A percentile compares a stretch with the other conserved stretches of the same genome.
Conservation (phyloP, 64 coral and sea anemone genomes). For the Actinia tenebrosa region DNA sequence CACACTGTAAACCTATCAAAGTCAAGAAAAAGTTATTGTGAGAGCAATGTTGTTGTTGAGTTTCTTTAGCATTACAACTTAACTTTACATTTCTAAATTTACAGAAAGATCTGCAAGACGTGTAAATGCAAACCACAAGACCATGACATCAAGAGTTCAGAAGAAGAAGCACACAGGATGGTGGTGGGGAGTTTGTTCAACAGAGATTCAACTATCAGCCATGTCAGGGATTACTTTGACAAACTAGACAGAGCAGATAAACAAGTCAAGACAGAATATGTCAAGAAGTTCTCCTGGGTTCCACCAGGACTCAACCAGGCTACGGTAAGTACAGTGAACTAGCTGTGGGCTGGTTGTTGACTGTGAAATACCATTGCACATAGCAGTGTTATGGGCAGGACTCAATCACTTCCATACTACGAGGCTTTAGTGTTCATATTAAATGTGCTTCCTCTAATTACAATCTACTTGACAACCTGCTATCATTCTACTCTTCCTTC, state of each 20-base stretch:
- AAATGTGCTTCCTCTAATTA: too few relatives aligned
- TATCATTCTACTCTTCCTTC: too few relatives aligned
- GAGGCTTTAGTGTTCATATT: too few relatives aligned
- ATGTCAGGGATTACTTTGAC: conserved; percentile 79
- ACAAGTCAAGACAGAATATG: conserved; percentile 65
- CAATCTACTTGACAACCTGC: too few relatives aligned
- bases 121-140: conserved; percentile 92
- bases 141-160: conserved; percentile 90
- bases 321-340: conserved; percentile 52
- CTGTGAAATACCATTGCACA: too few relatives aligned
- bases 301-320: conserved; percentile 87
- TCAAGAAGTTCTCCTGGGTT: conserved; percentile 84
- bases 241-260: conserved; percentile 65
- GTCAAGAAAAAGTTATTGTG: too few relatives aligned
- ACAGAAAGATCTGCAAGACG: conserved; percentile 98
- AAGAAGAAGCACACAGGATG: conserved; percentile 77
- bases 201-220: conserved; percentile 63
- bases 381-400: too few relatives aligned
- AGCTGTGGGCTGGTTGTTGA: too few relatives aligned
- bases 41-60: too few relatives aligned
- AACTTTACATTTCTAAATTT: background rate
- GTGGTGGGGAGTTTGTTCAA: conserved; percentile 77
- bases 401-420: too few relatives aligned
- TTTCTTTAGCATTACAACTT: too few relatives aligned
- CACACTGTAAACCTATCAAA: too few relatives aligned